A percentile compares a stretch with the other conserved stretches of the same genome.
These are phyloP conservation scores for Vipera latastei DNA, from an alignment of 2,797 vertebrate genomes.

Conservation along the genomic window DNA sequence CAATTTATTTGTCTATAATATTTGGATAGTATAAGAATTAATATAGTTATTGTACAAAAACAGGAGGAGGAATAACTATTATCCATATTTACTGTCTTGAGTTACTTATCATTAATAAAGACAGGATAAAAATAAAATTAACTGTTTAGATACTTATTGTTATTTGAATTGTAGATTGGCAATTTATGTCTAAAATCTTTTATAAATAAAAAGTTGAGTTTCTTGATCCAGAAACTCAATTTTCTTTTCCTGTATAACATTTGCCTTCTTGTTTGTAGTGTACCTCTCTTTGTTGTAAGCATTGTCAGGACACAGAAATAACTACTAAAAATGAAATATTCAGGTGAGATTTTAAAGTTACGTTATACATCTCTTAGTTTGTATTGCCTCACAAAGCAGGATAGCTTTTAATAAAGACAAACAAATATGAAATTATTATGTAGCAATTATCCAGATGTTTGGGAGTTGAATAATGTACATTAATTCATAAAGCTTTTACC, in stretches of 20 bases:
- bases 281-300: constrained; percentile 95
- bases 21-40: not conserved
- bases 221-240: not conserved
- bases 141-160: not conserved
- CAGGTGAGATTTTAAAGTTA: constrained; percentile 78
- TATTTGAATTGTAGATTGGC: not conserved
- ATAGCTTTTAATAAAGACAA: not conserved
- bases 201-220: not conserved
- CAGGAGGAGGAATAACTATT: not conserved
- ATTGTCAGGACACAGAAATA: constrained; percentile 95
- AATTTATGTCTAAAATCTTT: not conserved
- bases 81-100: not conserved
- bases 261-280: constrained; percentile 74
- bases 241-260: not conserved
- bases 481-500: not conserved
- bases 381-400: not conserved
- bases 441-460: not conserved
- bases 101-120: not conserved
- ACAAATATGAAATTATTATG: not conserved
- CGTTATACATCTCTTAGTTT: not conserved
- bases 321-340: constrained; percentile 99
- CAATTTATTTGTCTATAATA: not conserved
- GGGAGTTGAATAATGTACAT: not conserved
- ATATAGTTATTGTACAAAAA: not conserved
- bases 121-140: not conserved